Evolutionary conservation across 2,797 vertebrate species (phyloP).

Genomic region (Crypturellus tataupa): DNA sequence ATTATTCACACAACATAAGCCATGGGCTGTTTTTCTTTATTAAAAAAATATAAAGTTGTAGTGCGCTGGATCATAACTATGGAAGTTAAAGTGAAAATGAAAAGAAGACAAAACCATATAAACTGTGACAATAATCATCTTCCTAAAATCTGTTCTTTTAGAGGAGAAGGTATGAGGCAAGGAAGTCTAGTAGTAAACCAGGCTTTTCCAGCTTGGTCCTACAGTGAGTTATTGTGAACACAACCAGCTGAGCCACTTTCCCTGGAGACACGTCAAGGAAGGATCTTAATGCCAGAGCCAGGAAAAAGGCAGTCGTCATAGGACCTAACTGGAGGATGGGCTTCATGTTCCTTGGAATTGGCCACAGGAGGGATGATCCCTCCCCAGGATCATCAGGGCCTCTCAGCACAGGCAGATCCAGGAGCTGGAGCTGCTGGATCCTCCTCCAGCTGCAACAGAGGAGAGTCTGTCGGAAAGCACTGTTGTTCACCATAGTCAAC

Average conservation of each 20-base stretch:
- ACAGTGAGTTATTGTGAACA: neutral
- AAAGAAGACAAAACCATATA: neutral
- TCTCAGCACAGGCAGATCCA: neutral
- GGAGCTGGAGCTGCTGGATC: neutral
- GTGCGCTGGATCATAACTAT: neutral
- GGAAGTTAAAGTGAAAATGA: neutral
- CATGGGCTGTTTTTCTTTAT: neutral
- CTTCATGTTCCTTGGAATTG: neutral
- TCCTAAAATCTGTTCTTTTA: neutral
- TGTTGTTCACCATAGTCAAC: neutral
- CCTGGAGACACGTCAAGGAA: rapidly evolving
- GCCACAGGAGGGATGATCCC: neutral
- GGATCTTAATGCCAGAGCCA: neutral
- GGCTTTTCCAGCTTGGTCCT: neutral
- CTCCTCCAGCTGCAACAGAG: no score
- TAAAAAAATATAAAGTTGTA: neutral
- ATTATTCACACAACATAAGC: neutral
- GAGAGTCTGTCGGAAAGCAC: rapidly evolving
- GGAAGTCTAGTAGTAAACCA: neutral
- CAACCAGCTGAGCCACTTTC: neutral
- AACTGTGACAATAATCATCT: neutral
- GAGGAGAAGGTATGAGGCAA: neutral
- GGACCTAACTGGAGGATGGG: neutral
- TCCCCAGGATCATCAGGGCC: rapidly evolving
- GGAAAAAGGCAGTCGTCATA: rapidly evolving